Conservation (phyloP, 1,140 invertebrate species). For the Macrobrachium rosenbergii region DNA sequence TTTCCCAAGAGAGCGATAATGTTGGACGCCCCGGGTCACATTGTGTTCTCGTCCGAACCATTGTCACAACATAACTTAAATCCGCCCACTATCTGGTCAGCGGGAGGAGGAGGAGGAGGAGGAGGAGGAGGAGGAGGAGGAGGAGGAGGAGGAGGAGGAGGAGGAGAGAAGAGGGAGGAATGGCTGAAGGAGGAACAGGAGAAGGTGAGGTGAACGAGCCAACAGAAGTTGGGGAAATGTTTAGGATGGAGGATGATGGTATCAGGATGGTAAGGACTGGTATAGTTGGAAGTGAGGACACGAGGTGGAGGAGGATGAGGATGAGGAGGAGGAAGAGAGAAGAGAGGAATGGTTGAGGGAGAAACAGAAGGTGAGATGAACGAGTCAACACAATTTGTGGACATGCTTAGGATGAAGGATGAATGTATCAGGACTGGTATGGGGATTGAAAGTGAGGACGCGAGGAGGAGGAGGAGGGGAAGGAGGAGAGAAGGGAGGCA, state of each 20-base stretch:
- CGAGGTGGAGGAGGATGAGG: no score
- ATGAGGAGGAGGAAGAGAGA: neutral
- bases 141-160: neutral
- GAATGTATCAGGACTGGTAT: no score
- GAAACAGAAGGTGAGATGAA: no score
- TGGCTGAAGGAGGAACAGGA: neutral
- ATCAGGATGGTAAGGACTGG: neutral
- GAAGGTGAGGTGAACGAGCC: neutral
- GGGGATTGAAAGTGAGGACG: no score
- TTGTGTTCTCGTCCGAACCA: neutral
- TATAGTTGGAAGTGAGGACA: neutral
- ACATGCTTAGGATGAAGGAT: no score
- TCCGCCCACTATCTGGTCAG: neutral
- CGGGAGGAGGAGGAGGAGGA: slow-evolving; percentile 3
- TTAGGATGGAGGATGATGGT: neutral
- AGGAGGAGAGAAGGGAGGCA: neutral
- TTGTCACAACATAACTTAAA: neutral
- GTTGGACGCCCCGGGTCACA: neutral
- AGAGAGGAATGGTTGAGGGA: no score
- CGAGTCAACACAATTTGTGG: no score
- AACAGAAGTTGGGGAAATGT: neutral
- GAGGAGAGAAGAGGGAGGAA: neutral
- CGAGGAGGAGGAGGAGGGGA: neutral
- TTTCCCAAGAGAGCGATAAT: neutral
- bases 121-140: neutral